Evolutionary conservation across 2,888 invertebrate species (phyloP).

Genomic region (Drosophila birchii): DNA sequence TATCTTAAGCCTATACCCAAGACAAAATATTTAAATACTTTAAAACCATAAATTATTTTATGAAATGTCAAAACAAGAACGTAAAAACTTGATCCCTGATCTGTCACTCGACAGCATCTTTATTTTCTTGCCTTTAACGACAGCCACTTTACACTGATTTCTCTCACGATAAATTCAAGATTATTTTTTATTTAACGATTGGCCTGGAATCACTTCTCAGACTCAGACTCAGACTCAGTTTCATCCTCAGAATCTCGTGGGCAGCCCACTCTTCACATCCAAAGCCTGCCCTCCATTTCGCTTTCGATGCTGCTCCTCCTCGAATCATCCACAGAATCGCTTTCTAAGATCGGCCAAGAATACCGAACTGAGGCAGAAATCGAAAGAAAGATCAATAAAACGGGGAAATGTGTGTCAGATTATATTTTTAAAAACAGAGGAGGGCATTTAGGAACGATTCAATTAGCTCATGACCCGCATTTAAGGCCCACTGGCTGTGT

Average conservation of each 20-base stretch:
- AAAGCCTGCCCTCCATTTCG: slow-evolving; percentile 17
- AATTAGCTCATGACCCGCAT: slow-evolving; percentile 67
- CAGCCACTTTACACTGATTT: slow-evolving; percentile 27
- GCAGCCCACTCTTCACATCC: slow-evolving; percentile 5
- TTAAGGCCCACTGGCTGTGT: slow-evolving; percentile 48
- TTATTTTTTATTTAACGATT: slow-evolving; percentile 19
- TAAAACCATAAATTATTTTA: neutral
- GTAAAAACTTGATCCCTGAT: neutral
- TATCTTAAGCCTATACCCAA: neutral
- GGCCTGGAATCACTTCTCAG: slow-evolving; percentile 43
- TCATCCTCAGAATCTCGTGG: slow-evolving; percentile 27
- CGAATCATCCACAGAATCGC: slow-evolving; percentile 40
- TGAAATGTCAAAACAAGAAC: neutral
- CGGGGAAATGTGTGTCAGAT: slow-evolving; percentile 64
- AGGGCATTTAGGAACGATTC: slow-evolving; percentile 58
- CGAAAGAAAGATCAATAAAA: slow-evolving; percentile 36
- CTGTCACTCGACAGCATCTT: slow-evolving; percentile 1
- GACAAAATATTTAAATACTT: neutral
- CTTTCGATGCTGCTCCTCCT: slow-evolving; percentile 31
- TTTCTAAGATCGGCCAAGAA: slow-evolving; percentile 55
- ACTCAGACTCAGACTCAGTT: slow-evolving; percentile 25
- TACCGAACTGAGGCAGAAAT: slow-evolving; percentile 9
- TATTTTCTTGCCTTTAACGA: neutral
- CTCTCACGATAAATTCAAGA: slow-evolving; percentile 43
- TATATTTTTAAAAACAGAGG: slow-evolving; percentile 57